Base-by-base conservation (phyloP, 2,888 invertebrate species). In the Erpobdella octoculata region DNA sequence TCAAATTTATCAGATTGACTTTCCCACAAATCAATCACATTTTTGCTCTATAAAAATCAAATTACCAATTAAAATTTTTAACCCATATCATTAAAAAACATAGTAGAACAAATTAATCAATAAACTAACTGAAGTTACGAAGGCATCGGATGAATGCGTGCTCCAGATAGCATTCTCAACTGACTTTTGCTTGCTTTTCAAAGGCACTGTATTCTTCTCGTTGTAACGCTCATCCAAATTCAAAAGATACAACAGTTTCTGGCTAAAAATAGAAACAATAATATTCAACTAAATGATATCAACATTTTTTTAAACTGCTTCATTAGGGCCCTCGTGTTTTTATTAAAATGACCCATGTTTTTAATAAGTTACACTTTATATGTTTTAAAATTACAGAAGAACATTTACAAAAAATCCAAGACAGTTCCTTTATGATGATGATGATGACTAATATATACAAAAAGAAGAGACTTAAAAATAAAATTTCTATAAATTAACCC, bases 101-200 rank as follows among this genome's bases (percentile, higher is more conserved):
- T 25, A 53, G 21, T 18, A 25, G 53, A 53, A 53, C 28, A 21
- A 12, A 25, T 53, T 6, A 53, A 53, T 12, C 1, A n/a, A n/a
- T 53, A 53, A 53, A 28, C 53, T 53, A 21, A 53, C 53, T 6
- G 53, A 21, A 18, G 15, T 28, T 53, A 53, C 28, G 6, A 53
- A 53, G 5, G 53, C 18, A 53, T 53, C 28, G 0, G 53, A 15
- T 25, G 21, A 21, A 12, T 53, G 12, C 8, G 53, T 21, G 28
- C 53, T 53, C 53, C 53, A 53, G 28, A 53, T 6, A 53, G 53
- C 53, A 53, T 53, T 28, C 28, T 53, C 21, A 53, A 53, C 53
- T 25, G 28, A 25, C 28, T 53, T 53, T 25, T 21, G 6, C 21
- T 53, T 28, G 28, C 28, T 53, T 53, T 28, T 53, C 21, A 53